phyloP scores from a whole-genome alignment of 2,888 invertebrate species.

The Scelioninae gen. 2 region DNA sequence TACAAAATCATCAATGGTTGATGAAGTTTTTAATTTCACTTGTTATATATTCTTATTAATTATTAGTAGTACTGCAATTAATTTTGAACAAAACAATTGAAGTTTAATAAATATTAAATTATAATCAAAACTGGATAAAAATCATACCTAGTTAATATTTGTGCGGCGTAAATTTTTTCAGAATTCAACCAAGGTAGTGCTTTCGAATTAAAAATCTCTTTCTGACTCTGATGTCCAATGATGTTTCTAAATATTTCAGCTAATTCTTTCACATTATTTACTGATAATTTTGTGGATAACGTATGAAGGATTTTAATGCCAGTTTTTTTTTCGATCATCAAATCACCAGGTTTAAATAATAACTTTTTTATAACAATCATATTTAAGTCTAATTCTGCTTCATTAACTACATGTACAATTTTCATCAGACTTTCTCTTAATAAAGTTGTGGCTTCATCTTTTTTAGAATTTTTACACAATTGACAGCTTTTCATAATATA shows the following conservation, averaged over 20 bases:
- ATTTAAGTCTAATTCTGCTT: conserved; percentile 73
- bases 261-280: conserved; percentile 80
- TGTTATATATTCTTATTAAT: no score
- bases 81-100: no score
- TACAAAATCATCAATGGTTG: no score
- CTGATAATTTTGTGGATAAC: conserved; percentile 75
- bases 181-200: conserved; percentile 81
- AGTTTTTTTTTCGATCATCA: conserved; percentile 85
- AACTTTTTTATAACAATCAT: conserved; percentile 80
- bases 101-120: conserved; percentile 62
- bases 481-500: conserved; percentile 81
- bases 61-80: no score
- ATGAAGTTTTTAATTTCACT: no score
- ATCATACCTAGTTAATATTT: conserved; percentile 75
- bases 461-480: conserved; percentile 78
- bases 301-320: conserved; percentile 75
- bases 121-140: not conserved
- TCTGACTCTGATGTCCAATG: conserved; percentile 77
- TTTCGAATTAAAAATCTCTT: conserved; percentile 76
- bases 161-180: conserved; percentile 82
- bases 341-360: conserved; percentile 82
- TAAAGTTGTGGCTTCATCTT: conserved; percentile 78
- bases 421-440: conserved; percentile 78
- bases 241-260: conserved; percentile 80
- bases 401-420: conserved; percentile 76